A percentile compares a stretch with the other conserved stretches of the same genome.
These are phyloP conservation scores for Craseonycteris thonglongyai DNA, from an alignment of 2,113 vertebrate genomes.

Conservation along the genomic window DNA sequence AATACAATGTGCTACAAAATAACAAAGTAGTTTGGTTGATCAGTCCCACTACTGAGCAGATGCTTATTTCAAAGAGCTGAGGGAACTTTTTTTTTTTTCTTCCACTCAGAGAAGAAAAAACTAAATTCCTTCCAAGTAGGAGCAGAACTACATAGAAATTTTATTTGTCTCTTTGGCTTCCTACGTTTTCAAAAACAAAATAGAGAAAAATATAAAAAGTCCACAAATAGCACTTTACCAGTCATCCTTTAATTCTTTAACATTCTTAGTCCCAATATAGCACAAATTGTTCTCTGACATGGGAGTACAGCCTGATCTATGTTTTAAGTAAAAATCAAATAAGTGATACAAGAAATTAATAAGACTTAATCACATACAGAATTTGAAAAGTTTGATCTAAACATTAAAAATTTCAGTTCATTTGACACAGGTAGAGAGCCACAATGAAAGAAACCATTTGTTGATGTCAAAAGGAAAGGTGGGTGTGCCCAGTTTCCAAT, in stretches of 20 bases:
- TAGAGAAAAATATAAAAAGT: background rate
- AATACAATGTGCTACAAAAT: background rate
- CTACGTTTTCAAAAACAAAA: background rate
- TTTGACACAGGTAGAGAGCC: background rate
- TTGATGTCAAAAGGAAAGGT: background rate
- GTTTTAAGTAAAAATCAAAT: background rate
- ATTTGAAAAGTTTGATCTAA: background rate
- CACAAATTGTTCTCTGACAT: background rate
- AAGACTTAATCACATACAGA: background rate
- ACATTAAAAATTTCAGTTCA: background rate
- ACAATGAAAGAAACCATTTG: background rate
- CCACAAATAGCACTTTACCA: background rate
- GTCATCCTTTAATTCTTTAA: background rate
- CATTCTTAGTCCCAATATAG: background rate
- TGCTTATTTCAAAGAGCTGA: background rate
- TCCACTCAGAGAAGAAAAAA: background rate
- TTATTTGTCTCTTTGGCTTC: conserved; percentile 1
- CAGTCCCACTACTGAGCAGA: background rate
- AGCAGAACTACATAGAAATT: background rate
- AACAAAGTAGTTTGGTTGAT: background rate
- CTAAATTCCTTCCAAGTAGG: background rate
- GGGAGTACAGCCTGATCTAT: background rate
- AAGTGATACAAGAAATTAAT: background rate
- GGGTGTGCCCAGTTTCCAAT: background rate
- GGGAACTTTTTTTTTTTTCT: background rate